Evolutionary conservation across 2,888 invertebrate genomes (phyloP), one percentile per base, ranked within the genome.

Genomic region (Phalera bucephala): DNA sequence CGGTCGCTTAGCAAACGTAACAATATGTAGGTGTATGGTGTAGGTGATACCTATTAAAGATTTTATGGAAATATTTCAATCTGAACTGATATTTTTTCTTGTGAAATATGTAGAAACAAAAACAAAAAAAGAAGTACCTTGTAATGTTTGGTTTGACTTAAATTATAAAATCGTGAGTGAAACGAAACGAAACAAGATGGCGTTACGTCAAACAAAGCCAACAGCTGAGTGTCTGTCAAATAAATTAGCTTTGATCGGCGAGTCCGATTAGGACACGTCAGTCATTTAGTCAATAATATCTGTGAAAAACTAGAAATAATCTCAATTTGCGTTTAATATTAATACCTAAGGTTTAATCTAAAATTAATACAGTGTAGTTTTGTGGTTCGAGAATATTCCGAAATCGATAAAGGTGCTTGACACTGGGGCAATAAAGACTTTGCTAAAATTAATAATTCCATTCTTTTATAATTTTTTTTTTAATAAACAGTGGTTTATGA

Each of bases 251-350:
- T 28, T 33, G 30, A 17, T 49, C 60, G 55, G 67, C 83, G 69
- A 81, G 72, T 82, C 46, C 41, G 48, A 67, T 51, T 51, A 51
- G 64, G 72, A 80, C 86, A 86, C 85, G 85, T 86, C 85, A 85
- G 82, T 79, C 62, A 63, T 68, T 66, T 47, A 45, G 28, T 17
- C 9, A 14, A n/a, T 61, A 64, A 36, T 55, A 64, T 38, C 36
- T 45, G 51, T 48, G 35, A 31, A 25, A 15, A 30, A 36, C 2
- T 36, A 33, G 13, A 30, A 52, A 41, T 40, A 39, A 36, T 49
- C 14, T 26, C n/a, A 31, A 52, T 31, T 52, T 23, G 23, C 31
- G 31, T 33, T 30, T 37, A 32, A 36, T 43, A 35, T 36, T 31
- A 25, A 35, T 31, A 40, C 17, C 9, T 33, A 22, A 23, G 27